Conservation (phyloP, 1,140 invertebrate species). For the Zaprionus inermis region DNA sequence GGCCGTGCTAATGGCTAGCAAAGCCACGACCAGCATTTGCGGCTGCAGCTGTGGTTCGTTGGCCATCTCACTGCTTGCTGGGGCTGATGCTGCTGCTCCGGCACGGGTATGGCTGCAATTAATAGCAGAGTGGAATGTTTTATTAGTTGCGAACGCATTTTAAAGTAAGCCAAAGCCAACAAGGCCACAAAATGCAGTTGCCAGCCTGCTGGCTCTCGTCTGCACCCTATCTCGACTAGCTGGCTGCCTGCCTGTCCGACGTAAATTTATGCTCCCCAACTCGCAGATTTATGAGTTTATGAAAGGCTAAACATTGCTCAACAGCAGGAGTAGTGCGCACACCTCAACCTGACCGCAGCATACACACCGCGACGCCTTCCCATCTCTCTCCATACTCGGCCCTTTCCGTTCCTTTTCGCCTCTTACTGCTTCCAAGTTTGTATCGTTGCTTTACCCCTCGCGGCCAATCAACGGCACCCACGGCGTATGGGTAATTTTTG, state of each 20-base stretch:
- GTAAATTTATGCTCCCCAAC: slow-evolving; percentile 68
- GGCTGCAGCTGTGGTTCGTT: slow-evolving; percentile 47
- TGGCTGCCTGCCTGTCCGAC: background rate
- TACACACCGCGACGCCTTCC: background rate
- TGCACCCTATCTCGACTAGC: background rate
- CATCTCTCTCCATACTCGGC: background rate
- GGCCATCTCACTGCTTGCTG: slow-evolving; percentile 36
- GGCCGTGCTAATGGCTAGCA: slow-evolving; percentile 47
- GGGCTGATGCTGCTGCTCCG: background rate
- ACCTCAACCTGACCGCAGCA: slow-evolving; percentile 13
- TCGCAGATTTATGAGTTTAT: slow-evolving; percentile 75
- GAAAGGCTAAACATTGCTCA: slow-evolving; percentile 42
- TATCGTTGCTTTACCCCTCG: slow-evolving; percentile 1
- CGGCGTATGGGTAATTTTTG: slow-evolving; percentile 78
- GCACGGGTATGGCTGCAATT: slow-evolving; percentile 48
- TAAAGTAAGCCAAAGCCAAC: slow-evolving; percentile 51
- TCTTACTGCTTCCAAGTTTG: slow-evolving; percentile 1
- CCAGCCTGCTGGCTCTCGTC: background rate
- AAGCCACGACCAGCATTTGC: slow-evolving; percentile 48
- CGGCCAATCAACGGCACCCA: slow-evolving; percentile 65
- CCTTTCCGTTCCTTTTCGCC: background rate
- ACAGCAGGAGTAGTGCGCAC: slow-evolving; percentile 15
- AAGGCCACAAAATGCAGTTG: slow-evolving; percentile 40
- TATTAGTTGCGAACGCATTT: slow-evolving; percentile 69
- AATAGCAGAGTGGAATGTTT: slow-evolving; percentile 51